These are phyloP conservation scores for Sardinella longiceps DNA, from an alignment of 2,797 vertebrate genomes.

Conservation along the genomic window DNA sequence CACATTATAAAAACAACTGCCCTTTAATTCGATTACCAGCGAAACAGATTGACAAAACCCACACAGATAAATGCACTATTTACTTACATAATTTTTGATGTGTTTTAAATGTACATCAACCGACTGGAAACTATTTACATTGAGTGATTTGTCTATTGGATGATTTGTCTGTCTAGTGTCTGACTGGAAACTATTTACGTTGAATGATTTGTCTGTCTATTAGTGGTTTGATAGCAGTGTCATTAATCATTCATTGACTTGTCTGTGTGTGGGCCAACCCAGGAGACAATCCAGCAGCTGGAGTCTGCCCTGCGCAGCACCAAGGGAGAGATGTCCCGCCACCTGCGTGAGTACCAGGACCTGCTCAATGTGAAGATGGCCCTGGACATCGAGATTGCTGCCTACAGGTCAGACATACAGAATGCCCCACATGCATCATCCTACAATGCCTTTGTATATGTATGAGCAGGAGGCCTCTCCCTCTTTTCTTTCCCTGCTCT, in stretches of 20 bases:
- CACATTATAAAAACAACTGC: neutral
- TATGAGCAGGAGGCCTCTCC: neutral
- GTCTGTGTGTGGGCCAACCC: neutral
- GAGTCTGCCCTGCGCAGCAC: slow-evolving; percentile 75
- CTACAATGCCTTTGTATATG: neutral
- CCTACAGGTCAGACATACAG: slow-evolving; percentile 73
- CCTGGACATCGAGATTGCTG: slow-evolving; percentile 83
- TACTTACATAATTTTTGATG: neutral
- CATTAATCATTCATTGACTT: neutral
- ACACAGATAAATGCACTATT: neutral
- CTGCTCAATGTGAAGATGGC: slow-evolving; percentile 85
- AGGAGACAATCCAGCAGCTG: slow-evolving; percentile 80
- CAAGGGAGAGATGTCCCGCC: slow-evolving; percentile 81
- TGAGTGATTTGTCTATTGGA: neutral
- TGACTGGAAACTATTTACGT: neutral
- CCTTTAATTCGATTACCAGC: neutral
- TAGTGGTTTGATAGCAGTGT: neutral
- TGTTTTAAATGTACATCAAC: too few species aligned
- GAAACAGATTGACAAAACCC: neutral
- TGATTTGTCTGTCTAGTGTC: too few species aligned
- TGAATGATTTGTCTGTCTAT: neutral
- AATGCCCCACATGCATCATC: neutral
- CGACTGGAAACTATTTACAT: neutral
- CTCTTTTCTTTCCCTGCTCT: neutral
- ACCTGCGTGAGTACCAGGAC: slow-evolving; percentile 83